A percentile compares a stretch with the other conserved stretches of the same genome.
These are phyloP conservation scores for Hiodon tergisus DNA, from an alignment of 2,113 vertebrate species.

Conservation along the genomic window DNA sequence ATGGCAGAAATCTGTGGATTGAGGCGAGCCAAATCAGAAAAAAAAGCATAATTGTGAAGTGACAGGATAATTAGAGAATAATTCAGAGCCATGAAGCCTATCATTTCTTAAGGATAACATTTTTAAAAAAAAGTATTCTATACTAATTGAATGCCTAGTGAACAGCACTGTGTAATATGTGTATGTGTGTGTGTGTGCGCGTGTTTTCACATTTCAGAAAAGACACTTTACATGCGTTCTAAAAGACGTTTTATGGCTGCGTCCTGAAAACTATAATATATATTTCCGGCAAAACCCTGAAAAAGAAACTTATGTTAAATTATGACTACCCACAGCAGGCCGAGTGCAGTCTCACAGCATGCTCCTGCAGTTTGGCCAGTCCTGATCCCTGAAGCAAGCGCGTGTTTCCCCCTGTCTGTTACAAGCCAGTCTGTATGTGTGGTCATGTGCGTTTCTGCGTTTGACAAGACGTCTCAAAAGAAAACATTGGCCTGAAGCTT, in stretches of 20 bases:
- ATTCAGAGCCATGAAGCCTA: background rate
- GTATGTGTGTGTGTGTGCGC: too few species aligned
- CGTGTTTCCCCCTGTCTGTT: background rate
- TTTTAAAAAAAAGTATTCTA: too few species aligned
- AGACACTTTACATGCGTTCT: too few species aligned
- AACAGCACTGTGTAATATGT: too few species aligned
- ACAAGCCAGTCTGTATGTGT: background rate
- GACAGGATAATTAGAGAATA: background rate
- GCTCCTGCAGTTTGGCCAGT: background rate
- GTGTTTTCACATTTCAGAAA: too few species aligned
- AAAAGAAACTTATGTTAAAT: background rate
- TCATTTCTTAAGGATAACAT: too few species aligned
- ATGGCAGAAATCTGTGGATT: background rate
- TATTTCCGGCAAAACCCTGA: too few species aligned
- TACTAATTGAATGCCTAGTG: too few species aligned
- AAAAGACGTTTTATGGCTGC: too few species aligned
- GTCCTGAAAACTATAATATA: too few species aligned
- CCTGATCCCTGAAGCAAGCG: constrained; percentile 2
- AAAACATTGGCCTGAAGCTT: too few species aligned
- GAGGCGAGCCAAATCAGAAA: constrained; percentile 1
- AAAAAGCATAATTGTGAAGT: background rate
- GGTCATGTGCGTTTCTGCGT: background rate
- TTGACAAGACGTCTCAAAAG: background rate
- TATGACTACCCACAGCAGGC: background rate
- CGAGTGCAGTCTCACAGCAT: constrained; percentile 3